Evolutionary conservation across 2,797 vertebrate genomes (phyloP).

Genomic region (Carapus acus): DNA sequence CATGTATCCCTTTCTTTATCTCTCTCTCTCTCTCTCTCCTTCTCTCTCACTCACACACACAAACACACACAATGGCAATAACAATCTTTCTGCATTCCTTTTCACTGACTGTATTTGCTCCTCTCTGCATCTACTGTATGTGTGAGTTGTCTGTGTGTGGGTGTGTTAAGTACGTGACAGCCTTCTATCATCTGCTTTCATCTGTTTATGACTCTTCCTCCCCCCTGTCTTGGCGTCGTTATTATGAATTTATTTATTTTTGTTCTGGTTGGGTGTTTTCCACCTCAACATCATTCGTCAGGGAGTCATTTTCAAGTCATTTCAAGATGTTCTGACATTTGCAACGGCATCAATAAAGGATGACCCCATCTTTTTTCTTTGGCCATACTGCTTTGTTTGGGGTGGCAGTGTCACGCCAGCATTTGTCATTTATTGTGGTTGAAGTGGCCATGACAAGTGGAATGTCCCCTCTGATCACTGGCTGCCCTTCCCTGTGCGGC

Average conservation of each 20-base stretch:
- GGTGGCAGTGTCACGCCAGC: slow-evolving; percentile 1
- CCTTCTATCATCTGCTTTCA: neutral
- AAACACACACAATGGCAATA: slow-evolving; percentile 18
- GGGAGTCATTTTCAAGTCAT: neutral
- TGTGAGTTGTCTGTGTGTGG: neutral
- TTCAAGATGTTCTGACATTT: neutral
- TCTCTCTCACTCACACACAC: neutral
- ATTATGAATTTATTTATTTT: neutral
- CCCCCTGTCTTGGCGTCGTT: neutral
- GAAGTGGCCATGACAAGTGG: slow-evolving; percentile 27
- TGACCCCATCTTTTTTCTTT: slow-evolving; percentile 5
- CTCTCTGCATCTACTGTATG: neutral
- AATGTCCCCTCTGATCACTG: slow-evolving; percentile 12
- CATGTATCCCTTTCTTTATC: too few species aligned
- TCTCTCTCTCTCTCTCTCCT: too few species aligned
- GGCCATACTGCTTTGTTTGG: slow-evolving; percentile 10
- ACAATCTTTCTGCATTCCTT: slow-evolving; percentile 45
- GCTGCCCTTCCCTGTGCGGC: slow-evolving; percentile 20
- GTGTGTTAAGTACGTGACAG: neutral
- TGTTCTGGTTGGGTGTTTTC: neutral
- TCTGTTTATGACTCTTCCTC: neutral
- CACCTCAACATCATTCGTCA: neutral
- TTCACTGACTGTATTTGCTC: slow-evolving; percentile 16
- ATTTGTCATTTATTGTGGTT: too few species aligned
- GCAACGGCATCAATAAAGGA: slow-evolving; percentile 17